Evolutionary conservation across 2,888 invertebrate species (phyloP), one percentile per base, ranked within the genome.

Genomic region (Tetranychus truncatus): DNA sequence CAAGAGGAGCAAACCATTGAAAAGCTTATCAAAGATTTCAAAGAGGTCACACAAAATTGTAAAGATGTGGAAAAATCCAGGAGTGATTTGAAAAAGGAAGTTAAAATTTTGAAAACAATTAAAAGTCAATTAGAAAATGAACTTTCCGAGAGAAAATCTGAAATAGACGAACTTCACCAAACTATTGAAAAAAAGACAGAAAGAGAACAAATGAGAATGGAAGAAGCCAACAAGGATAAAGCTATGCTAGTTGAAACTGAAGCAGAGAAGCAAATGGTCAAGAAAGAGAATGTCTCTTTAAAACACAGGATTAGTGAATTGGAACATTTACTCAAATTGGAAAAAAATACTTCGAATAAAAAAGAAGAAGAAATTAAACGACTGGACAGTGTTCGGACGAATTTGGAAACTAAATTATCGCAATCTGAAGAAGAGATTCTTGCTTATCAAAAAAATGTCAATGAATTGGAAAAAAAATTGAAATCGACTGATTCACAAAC

Each of bases 321-420:
- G n/a, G 72, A 72, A 72, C 72, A 72, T 72, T 34, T 45, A 46
- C 72, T 72, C 45, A 72, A 72, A n/a, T 34, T 72, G 45, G 45
- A 34, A 45, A 72, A 72, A n/a, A 72, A n/a, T n/a, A 72, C 72
- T n/a, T 72, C 72, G 45, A 20, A 45, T 11, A 72, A 72, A 20
- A 44, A 72, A 3, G 72, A 46, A 11, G 72, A 72, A 44, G 72
- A 72, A 20, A 72, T 72, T 18, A 72, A 72, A 45, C 72, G 72
- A 24, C n/a, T 72, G 7, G 46, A 45, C 45, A 11, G 9, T 44
- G 18, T 45, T 5, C 1, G 20, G 18, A 15, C 20, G 6, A 46
- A 45, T 46, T 72, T 72, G 34, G 45, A 72, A 46, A 20, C n/a
- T 9, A 11, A 44, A 72, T 72, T 72, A 11, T 20, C 34, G 1